Conservation (phyloP, 2,888 invertebrate species). For the Diploptera punctata region DNA sequence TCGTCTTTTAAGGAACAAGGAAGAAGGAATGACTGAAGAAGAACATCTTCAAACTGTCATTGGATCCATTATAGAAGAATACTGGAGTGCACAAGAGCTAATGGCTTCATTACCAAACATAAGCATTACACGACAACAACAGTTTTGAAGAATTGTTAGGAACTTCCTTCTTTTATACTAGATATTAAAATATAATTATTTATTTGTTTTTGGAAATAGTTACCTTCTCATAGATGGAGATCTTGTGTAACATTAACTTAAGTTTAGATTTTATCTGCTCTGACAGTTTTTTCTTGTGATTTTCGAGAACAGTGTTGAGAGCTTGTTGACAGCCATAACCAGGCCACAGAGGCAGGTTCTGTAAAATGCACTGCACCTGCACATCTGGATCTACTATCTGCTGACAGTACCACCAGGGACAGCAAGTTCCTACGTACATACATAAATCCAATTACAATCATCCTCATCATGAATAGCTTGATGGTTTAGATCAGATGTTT, state of each 20-base stretch:
- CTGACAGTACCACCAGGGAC: conserved; percentile 39
- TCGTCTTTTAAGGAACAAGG: too few relatives aligned
- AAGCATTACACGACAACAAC: too few relatives aligned
- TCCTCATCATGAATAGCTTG: too few relatives aligned
- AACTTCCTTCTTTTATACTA: too few relatives aligned
- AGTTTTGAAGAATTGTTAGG: too few relatives aligned
- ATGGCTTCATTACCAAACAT: too few relatives aligned
- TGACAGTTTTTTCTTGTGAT: conserved; percentile 56
- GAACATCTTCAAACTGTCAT: too few relatives aligned
- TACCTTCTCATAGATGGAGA: conserved; percentile 69
- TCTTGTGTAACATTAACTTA: conserved; percentile 64
- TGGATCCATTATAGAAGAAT: too few relatives aligned
- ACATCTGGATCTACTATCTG: conserved; percentile 35
- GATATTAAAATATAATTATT: background rate
- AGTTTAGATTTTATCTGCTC: conserved; percentile 52
- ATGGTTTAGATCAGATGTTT: too few relatives aligned
- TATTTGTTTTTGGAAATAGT: conserved; percentile 22
- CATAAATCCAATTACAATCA: too few relatives aligned
- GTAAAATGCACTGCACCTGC: conserved; percentile 48
- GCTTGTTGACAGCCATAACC: conserved; percentile 49
- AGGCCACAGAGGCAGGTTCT: conserved; percentile 51
- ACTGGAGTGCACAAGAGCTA: too few relatives aligned
- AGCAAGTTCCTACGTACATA: conserved; percentile 19
- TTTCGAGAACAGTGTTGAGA: conserved; percentile 51
- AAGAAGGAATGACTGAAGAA: too few relatives aligned